Evolutionary conservation across 2,888 invertebrate genomes (phyloP).

Genomic region (Drosophila macrospina): DNA sequence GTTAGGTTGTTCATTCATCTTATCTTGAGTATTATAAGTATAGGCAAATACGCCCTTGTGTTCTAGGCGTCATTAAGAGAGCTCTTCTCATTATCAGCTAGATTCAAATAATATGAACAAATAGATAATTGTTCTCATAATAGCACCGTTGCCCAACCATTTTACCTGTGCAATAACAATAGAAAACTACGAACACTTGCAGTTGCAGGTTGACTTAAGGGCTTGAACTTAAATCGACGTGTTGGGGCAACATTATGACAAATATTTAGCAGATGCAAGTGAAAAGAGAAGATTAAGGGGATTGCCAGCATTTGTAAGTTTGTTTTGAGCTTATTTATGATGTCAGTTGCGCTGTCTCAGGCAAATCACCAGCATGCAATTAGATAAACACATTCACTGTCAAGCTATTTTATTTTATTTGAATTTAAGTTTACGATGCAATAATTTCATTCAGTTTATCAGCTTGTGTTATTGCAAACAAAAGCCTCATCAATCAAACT

Average conservation of each 20-base stretch:
- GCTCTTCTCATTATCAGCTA: constrained; percentile 54
- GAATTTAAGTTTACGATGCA: constrained; percentile 28
- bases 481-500: constrained; percentile 34
- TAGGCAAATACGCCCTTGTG: constrained; percentile 32
- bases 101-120: constrained; percentile 43
- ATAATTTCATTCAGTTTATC: constrained; percentile 34
- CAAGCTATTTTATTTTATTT: constrained; percentile 14
- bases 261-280: neutral
- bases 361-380: constrained; percentile 23
- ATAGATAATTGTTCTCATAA: constrained; percentile 49
- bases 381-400: constrained; percentile 17
- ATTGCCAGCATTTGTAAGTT: constrained; percentile 23
- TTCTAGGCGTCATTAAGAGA: constrained; percentile 45
- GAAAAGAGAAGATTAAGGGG: neutral
- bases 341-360: constrained; percentile 13
- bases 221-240: constrained; percentile 32
- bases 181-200: neutral
- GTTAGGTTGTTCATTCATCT: constrained; percentile 24
- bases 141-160: constrained; percentile 20
- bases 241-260: constrained; percentile 3
- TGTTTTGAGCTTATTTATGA: constrained; percentile 32
- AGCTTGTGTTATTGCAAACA: constrained; percentile 26
- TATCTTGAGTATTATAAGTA: constrained; percentile 37
- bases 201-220: neutral
- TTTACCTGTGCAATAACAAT: constrained; percentile 13